A percentile compares a stretch with the other conserved stretches of the same genome.
These are phyloP conservation scores for Exocentrus adspersus DNA, from an alignment of 2,888 invertebrate species.

Conservation along the genomic window DNA sequence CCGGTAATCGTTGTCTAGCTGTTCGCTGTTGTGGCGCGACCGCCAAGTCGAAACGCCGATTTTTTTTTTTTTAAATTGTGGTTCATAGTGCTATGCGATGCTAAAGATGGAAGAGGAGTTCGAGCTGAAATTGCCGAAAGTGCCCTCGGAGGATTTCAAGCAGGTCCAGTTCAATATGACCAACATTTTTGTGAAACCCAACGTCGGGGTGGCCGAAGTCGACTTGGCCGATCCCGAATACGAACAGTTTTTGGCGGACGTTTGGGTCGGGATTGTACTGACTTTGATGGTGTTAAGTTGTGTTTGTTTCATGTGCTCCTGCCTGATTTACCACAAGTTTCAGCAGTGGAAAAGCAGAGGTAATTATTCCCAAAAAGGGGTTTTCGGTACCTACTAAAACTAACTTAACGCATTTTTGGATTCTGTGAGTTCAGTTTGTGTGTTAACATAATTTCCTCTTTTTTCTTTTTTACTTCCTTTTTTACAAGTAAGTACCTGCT, in stretches of 20 bases:
- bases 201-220: constrained; percentile 34
- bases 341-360: constrained; percentile 72
- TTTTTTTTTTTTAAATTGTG: neutral
- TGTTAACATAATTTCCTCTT: too few species aligned
- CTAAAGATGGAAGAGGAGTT: constrained; percentile 41
- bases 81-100: constrained; percentile 30
- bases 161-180: constrained; percentile 43
- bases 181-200: constrained; percentile 36
- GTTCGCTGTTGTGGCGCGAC: constrained; percentile 1
- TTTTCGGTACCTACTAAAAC: too few species aligned
- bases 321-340: constrained; percentile 72
- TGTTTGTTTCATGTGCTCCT: constrained; percentile 72
- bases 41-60: constrained; percentile 4
- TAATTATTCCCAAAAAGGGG: too few species aligned
- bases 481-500: too few species aligned
- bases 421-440: too few species aligned
- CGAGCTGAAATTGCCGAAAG: constrained; percentile 37
- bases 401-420: too few species aligned
- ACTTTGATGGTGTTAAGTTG: constrained; percentile 71
- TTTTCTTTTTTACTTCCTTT: too few species aligned
- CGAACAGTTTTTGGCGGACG: constrained; percentile 69
- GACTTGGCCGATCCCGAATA: constrained; percentile 63
- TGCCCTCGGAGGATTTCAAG: constrained; percentile 29
- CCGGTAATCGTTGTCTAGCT: constrained; percentile 11
- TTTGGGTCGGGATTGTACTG: constrained; percentile 72